Evolutionary conservation across 2,797 vertebrate genomes (phyloP).

Genomic region (Alauda arvensis): DNA sequence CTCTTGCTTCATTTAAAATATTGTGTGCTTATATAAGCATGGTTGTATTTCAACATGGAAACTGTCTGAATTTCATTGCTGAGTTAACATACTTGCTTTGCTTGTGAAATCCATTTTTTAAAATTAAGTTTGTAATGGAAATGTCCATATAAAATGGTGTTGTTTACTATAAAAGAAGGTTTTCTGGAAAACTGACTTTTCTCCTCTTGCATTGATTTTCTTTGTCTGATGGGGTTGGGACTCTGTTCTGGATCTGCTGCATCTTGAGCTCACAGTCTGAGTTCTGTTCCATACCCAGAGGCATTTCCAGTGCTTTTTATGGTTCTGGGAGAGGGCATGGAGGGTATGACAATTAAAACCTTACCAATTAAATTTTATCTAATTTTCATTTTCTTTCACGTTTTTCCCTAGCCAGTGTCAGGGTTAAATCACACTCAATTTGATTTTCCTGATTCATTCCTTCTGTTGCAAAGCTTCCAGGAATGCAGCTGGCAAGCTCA

Average conservation of each 20-base stretch:
- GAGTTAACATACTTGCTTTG: not conserved
- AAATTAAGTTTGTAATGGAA: not conserved
- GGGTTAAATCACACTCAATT: not conserved
- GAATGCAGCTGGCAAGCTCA: not conserved
- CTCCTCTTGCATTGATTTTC: not conserved
- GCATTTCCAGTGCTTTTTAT: not conserved
- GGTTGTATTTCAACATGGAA: not conserved
- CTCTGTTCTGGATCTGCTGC: not conserved
- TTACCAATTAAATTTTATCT: not conserved
- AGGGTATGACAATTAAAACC: not conserved
- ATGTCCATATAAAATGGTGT: not conserved
- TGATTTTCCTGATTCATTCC: slow-evolving; percentile 23
- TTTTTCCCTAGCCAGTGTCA: not conserved
- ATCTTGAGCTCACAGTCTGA: not conserved
- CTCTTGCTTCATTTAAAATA: not conserved
- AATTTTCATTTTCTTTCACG: not conserved
- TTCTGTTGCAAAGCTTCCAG: slow-evolving; percentile 30
- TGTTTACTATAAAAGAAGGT: not conserved
- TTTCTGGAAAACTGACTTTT: not conserved
- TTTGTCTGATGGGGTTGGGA: not conserved
- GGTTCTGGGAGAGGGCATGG: not conserved
- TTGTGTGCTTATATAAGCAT: not conserved
- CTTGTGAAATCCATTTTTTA: not conserved
- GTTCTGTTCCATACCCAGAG: not conserved
- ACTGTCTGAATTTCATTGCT: not conserved